phyloP scores from a whole-genome alignment of 2,113 vertebrate species.

The Hystrix cristata region DNA sequence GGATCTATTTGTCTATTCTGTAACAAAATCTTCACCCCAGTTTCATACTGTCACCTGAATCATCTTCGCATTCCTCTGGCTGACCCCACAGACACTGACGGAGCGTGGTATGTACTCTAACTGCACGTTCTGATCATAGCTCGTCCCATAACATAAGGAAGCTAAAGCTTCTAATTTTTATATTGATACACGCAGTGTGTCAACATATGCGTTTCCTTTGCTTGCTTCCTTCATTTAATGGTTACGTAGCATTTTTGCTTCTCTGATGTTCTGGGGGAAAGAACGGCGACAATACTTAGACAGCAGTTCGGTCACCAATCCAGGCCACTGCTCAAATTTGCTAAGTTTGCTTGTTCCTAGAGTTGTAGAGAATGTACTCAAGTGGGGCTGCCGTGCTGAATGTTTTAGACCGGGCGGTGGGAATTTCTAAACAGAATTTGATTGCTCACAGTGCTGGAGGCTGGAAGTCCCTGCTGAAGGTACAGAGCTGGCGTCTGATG shows the following conservation, averaged over 20 bases:
- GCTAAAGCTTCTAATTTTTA: neutral
- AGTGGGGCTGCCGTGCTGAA: neutral
- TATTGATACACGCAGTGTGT: neutral
- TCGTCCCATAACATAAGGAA: neutral
- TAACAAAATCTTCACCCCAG: neutral
- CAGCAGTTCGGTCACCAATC: neutral
- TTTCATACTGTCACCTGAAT: neutral
- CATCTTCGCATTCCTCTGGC: neutral
- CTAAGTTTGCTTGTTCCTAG: neutral
- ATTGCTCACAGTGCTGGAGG: neutral
- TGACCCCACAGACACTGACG: neutral
- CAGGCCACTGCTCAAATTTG: neutral
- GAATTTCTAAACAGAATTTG: neutral
- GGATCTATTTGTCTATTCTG: neutral
- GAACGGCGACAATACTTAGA: neutral
- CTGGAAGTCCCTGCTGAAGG: neutral
- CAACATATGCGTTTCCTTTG: neutral
- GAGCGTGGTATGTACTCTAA: neutral
- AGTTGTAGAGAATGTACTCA: neutral
- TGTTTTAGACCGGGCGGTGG: too few species aligned
- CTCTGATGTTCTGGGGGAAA: neutral
- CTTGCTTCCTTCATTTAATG: neutral
- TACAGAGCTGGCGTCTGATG: too few species aligned
- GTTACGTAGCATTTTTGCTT: neutral
- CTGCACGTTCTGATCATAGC: neutral